Percentiles rank a stretch among this genome's conserved stretches.
Evolutionary conservation across 2,113 vertebrate genomes (phyloP).

Genomic region (Sialia sialis): DNA sequence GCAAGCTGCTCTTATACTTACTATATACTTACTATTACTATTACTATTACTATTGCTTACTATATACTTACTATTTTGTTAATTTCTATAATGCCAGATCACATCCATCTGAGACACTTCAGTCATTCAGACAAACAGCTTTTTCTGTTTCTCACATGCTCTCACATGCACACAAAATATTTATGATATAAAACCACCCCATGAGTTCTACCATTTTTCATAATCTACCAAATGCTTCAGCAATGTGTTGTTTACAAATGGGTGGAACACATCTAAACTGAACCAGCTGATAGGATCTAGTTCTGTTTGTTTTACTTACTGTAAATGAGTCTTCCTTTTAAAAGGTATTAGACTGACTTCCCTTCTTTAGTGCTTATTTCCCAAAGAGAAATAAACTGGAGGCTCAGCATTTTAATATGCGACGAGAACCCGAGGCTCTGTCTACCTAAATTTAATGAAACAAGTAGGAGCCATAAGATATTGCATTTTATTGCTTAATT

Average conservation of each 20-base stretch:
- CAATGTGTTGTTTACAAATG: background rate
- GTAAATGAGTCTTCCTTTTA: background rate
- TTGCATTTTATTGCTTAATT: conserved; percentile 16
- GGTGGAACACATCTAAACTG: background rate
- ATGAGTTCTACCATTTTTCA: background rate
- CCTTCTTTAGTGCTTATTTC: background rate
- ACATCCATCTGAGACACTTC: background rate
- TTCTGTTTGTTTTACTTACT: background rate
- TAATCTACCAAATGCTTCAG: background rate
- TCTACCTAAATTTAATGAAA: background rate
- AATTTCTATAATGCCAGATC: background rate
- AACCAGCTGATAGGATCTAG: background rate
- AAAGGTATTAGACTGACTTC: background rate
- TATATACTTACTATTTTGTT: background rate
- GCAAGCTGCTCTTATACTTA: background rate
- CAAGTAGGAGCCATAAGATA: background rate
- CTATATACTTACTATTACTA: no score
- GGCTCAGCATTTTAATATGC: background rate
- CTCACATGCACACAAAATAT: background rate
- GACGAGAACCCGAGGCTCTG: background rate
- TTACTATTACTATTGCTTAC: no score
- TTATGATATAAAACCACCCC: background rate
- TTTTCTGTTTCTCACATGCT: background rate
- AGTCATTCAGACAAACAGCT: background rate
- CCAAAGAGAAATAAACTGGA: background rate